Evolutionary conservation across 2,113 vertebrate species (phyloP).

Genomic region (Clinocottus analis): DNA sequence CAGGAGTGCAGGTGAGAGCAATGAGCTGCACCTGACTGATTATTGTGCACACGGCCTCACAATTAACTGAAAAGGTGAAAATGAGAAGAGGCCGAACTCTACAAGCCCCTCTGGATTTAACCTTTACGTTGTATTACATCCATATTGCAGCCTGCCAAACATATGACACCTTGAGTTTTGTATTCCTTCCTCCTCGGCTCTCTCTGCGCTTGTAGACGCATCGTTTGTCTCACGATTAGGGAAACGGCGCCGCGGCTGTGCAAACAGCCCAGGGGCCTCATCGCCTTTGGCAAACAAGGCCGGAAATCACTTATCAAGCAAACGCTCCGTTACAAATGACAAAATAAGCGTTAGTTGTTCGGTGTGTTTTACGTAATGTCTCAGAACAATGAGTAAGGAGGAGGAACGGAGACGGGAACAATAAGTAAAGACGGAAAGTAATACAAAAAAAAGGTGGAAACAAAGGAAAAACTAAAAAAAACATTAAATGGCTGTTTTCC

Average conservation of each 20-base stretch:
- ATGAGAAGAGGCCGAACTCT: too few species aligned
- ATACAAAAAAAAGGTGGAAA: too few species aligned
- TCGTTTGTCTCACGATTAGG: not conserved
- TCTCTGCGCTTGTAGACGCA: not conserved
- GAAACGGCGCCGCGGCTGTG: not conserved
- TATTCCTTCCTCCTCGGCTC: not conserved
- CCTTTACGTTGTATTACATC: conserved; percentile 25
- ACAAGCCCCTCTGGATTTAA: conserved; percentile 25
- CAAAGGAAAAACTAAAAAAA: too few species aligned
- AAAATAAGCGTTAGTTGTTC: not conserved
- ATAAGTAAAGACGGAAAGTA: too few species aligned
- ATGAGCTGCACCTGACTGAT: too few species aligned
- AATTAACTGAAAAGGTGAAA: too few species aligned
- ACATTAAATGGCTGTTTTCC: too few species aligned
- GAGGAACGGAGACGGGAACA: not conserved
- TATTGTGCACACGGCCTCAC: too few species aligned
- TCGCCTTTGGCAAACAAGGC: conserved; percentile 5
- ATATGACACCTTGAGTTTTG: too few species aligned
- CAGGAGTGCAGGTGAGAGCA: not conserved
- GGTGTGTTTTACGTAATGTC: not conserved
- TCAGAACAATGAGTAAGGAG: too few species aligned
- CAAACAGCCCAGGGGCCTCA: conserved; percentile 1
- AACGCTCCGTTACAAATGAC: not conserved
- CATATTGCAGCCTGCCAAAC: too few species aligned
- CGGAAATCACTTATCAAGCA: not conserved